Evolutionary conservation across 2,888 invertebrate species (phyloP).

Genomic region (Cataglyphis rosenhaueri): DNA sequence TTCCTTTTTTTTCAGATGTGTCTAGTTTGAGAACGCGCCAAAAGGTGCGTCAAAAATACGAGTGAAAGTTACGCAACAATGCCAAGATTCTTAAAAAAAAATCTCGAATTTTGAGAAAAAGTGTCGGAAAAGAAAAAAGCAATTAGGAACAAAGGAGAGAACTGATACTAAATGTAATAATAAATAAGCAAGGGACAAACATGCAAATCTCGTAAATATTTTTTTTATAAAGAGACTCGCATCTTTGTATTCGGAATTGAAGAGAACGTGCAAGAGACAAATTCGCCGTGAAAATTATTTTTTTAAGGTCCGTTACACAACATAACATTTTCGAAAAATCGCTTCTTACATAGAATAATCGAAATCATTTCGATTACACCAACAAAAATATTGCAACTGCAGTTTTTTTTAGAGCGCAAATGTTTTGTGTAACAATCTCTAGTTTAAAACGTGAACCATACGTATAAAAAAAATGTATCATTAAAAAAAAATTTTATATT

Average conservation of each 20-base stretch:
- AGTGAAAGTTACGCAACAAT: conserved; percentile 83
- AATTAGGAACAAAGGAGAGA: conserved; percentile 70
- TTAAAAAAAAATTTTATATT: background rate
- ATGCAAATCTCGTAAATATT: background rate
- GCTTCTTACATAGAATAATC: background rate
- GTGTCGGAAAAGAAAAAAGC: conserved; percentile 57
- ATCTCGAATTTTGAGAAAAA: conserved; percentile 55
- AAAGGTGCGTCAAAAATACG: conserved; percentile 69
- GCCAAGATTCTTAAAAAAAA: conserved; percentile 71
- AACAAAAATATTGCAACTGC: background rate
- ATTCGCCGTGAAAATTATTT: background rate
- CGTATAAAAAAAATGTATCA: background rate
- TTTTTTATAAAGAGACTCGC: background rate
- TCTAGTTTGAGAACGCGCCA: conserved; percentile 53
- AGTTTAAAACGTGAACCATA: background rate
- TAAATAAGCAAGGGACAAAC: background rate
- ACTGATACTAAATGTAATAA: conserved; percentile 52
- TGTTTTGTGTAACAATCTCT: background rate
- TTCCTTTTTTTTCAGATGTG: conserved; percentile 73
- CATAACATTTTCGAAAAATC: background rate
- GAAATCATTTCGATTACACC: background rate
- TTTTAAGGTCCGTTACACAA: background rate
- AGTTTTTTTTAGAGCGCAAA: background rate
- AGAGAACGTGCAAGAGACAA: background rate
- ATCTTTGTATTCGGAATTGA: background rate